Base-by-base conservation (phyloP, 1,140 invertebrate genomes). In the Drosophila eugracilis region DNA sequence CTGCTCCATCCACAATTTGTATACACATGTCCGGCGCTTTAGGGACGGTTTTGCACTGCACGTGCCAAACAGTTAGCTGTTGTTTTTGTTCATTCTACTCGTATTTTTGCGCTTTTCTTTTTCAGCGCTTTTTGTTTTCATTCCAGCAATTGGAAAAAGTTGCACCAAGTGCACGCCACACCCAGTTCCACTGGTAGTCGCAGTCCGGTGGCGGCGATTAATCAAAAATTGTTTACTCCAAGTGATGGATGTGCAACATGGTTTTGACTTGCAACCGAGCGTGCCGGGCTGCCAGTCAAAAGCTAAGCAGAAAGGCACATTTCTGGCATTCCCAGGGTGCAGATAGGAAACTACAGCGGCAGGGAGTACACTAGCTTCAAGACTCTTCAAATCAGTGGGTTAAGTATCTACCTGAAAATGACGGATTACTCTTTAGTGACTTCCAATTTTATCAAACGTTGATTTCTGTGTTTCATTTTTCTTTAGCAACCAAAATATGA, bases 211-310 rank as follows among this genome's bases (percentile, higher is more conserved):
- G 45, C 49, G 74, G 75, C 83, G 83, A 86, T 86, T 86, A 83
- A 86, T 88, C 83, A 86, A 86, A 86, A 86, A 86, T 86, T 86
- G 83, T 86, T 86, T 86, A 83, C 83, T 78, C 80, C 86, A 86
- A 83, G 80, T 86, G 83, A 86, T 86, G 78, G 80, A 86, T 86
- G 83, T 86, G 83, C 83, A 88, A 88, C 84, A 86, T 83, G 84
- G 75, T 78, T 78, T 72, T 75, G 83, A 81, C 83, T 78, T 86
- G 58, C 66, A 79, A 79, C 80, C 62, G 58, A 71, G 73, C 66
- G 62, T 66, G 37, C 17, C 45, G 36, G 48, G 53, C 55, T 59
- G 65, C 72, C 59, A 74, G 72, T 71, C 53, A 60, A 48, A 53
- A 63, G 52, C 81, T 71, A 77, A 86, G 62, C 81, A 77, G 37